Evolutionary conservation across 2,113 vertebrate genomes (phyloP).

Genomic region (Lathamus discolor): DNA sequence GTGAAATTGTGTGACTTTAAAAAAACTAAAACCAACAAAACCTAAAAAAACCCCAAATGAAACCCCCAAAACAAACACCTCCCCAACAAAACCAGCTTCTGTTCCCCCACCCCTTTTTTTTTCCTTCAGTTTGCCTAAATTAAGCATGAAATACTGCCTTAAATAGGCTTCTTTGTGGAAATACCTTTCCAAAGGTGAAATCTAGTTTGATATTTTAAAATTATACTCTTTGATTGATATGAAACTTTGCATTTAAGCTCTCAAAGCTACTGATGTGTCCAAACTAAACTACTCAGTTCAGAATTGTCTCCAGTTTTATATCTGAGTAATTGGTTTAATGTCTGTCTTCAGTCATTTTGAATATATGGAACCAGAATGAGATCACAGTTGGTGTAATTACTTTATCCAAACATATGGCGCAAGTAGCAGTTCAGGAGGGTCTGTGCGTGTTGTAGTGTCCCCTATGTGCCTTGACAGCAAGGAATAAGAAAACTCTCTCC

Average conservation of each 20-base stretch:
- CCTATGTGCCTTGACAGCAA: accelerated
- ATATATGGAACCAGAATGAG: not conserved
- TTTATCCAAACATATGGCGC: not conserved
- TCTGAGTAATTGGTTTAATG: not conserved
- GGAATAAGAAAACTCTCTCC: not conserved
- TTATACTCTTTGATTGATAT: not conserved
- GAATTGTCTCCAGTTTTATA: not conserved
- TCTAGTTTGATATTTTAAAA: not conserved
- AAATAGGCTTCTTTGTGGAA: not conserved
- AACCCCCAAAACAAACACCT: no score
- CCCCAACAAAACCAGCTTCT: not conserved
- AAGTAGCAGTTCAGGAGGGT: not conserved
- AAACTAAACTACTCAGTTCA: not conserved
- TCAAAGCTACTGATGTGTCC: not conserved
- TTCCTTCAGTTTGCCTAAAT: not conserved
- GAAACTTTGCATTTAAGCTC: not conserved
- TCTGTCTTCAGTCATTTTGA: not conserved
- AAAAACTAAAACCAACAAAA: not conserved
- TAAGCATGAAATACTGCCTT: not conserved
- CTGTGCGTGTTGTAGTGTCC: not conserved
- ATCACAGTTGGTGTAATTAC: not conserved
- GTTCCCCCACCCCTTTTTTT: accelerated
- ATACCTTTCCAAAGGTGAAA: not conserved
- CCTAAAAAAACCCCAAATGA: not conserved
- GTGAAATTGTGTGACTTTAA: not conserved